Percentiles rank a stretch among this genome's conserved stretches.
phyloP scores from a whole-genome alignment of 2,888 invertebrate species.

The Drosophila dives region DNA sequence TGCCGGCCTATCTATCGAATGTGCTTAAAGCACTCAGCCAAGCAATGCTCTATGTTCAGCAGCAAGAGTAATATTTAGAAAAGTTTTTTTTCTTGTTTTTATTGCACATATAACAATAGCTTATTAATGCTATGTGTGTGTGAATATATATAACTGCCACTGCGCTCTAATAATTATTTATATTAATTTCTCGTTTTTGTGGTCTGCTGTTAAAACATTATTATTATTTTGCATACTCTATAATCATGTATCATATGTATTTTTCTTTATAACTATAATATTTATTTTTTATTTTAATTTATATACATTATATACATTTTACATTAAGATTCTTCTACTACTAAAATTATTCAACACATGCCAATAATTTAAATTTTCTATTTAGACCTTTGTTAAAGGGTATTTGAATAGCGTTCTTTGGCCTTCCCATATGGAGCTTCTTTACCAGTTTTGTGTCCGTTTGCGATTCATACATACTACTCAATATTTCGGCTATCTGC shows the following conservation, averaged over 20 bases:
- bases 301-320: not conserved
- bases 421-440: not conserved
- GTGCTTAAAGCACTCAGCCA: constrained; percentile 46
- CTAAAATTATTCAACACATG: not conserved
- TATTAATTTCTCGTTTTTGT: constrained; percentile 71
- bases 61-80: constrained; percentile 46
- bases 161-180: constrained; percentile 81
- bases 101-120: constrained; percentile 36
- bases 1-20: constrained; percentile 54
- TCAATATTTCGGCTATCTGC: constrained; percentile 48
- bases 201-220: constrained; percentile 66
- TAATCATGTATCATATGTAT: not conserved
- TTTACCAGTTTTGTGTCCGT: constrained; percentile 24
- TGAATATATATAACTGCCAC: constrained; percentile 58
- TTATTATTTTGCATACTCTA: constrained; percentile 38
- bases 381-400: constrained; percentile 2
- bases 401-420: constrained; percentile 13
- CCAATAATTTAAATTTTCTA: not conserved
- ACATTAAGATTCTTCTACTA: not conserved
- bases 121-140: constrained; percentile 29
- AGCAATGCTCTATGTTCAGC: constrained; percentile 41
- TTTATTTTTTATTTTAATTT: not conserved
- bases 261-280: not conserved
- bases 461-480: constrained; percentile 31
- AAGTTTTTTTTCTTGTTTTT: constrained; percentile 41